Conservation (phyloP, 2,113 vertebrate genomes). For the Pontoporia blainvillei region DNA sequence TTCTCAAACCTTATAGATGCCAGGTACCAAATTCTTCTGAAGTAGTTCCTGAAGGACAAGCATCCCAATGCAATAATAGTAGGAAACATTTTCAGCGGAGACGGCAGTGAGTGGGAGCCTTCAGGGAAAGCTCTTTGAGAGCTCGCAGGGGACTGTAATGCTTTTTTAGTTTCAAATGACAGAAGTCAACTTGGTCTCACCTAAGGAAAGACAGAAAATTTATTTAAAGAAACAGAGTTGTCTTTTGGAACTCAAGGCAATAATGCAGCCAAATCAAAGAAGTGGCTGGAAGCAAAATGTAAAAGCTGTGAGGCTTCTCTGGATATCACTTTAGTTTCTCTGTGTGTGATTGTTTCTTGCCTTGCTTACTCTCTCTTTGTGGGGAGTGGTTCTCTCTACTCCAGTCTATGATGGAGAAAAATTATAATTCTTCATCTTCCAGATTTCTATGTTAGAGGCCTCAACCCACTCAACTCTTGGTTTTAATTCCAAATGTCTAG, state of each 20-base stretch:
- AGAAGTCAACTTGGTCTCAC: conserved; percentile 17
- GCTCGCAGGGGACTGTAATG: neutral
- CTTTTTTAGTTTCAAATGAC: conserved; percentile 27
- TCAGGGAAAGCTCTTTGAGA: conserved; percentile 13
- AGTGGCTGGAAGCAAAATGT: neutral
- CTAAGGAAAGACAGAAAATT: neutral
- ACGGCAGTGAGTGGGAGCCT: neutral
- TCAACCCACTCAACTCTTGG: neutral
- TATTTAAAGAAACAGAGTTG: conserved; percentile 19
- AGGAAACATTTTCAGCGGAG: conserved; percentile 2
- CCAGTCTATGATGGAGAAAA: neutral
- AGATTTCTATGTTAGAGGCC: neutral
- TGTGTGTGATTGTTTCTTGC: neutral
- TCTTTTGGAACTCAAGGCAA: neutral
- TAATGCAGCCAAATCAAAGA: neutral
- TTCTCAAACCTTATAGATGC: conserved; percentile 47
- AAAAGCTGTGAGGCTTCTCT: neutral
- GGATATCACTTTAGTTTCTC: neutral
- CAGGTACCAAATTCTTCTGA: conserved; percentile 52
- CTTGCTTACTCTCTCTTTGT: neutral
- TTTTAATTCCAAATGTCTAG: neutral
- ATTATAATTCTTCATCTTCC: neutral
- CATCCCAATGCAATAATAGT: neutral
- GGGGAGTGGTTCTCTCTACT: neutral
- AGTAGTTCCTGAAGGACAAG: conserved; percentile 45